A percentile compares a stretch with the other conserved stretches of the same genome.
Conservation (phyloP, 37 sponge, comb jelly and placozoan genomes). For the Hexactinellida sp. region DNA sequence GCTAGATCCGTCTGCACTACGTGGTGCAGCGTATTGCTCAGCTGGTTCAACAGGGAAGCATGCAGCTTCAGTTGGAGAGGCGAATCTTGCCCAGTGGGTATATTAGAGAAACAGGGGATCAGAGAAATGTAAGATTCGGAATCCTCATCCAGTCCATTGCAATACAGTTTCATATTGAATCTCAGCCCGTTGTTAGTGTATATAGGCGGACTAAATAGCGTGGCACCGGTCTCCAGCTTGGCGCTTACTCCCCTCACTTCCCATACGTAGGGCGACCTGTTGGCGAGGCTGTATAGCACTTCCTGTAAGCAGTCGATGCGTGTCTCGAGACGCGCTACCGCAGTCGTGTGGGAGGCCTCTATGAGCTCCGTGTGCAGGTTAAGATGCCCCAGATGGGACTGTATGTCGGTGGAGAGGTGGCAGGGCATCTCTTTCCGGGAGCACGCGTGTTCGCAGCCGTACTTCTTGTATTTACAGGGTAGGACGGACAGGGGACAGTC, state of each 20-base stretch:
- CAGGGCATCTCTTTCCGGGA: not conserved
- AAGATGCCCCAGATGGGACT: not conserved
- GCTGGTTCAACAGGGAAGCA: not conserved
- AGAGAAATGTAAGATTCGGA: not conserved
- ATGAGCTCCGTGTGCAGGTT: not conserved
- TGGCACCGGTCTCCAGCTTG: not conserved
- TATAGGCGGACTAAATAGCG: not conserved
- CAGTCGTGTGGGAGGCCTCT: not conserved
- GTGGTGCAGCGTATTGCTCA: not conserved
- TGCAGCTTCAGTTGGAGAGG: not conserved
- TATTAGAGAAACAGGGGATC: not conserved
- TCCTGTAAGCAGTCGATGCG: not conserved
- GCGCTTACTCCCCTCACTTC: not conserved
- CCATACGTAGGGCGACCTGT: not conserved
- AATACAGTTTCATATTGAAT: not conserved
- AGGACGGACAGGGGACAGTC: not conserved
- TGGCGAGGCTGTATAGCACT: not conserved
- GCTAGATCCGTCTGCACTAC: not conserved
- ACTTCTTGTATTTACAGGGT: not conserved
- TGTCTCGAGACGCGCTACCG: not conserved
- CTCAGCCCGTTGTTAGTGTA: not conserved
- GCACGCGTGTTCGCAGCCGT: not conserved
- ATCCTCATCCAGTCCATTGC: not conserved
- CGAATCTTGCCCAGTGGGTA: not conserved
- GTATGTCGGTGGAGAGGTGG: not conserved